Percentiles rank a stretch among this genome's conserved stretches.
phyloP scores from a whole-genome alignment of 2,888 invertebrate genomes.

The Amphipoea oculea region DNA sequence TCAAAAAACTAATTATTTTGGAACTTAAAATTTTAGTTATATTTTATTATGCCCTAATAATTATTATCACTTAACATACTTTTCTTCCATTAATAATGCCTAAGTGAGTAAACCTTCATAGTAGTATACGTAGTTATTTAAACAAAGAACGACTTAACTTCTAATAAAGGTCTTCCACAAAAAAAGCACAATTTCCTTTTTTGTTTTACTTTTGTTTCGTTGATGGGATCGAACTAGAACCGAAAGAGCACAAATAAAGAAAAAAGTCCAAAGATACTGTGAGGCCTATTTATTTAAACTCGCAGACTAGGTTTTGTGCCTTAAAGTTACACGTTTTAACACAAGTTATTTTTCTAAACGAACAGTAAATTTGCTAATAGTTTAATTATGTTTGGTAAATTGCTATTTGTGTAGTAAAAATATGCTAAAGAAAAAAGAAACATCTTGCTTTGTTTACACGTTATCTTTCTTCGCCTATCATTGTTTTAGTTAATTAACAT shows the following conservation, averaged over 20 bases:
- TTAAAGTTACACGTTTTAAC: background rate
- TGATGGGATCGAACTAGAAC: slow-evolving; percentile 12
- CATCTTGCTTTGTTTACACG: background rate
- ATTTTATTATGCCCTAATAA: background rate
- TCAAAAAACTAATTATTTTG: background rate
- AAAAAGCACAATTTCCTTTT: slow-evolving; percentile 13
- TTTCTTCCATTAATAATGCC: background rate
- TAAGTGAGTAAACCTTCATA: background rate
- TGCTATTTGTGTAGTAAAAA: slow-evolving; percentile 17
- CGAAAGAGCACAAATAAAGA: slow-evolving; percentile 27
- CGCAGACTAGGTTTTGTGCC: slow-evolving; percentile 7
- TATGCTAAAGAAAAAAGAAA: background rate
- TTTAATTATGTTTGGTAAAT: slow-evolving; percentile 1
- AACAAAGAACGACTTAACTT: slow-evolving; percentile 28
- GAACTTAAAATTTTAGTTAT: too few species aligned
- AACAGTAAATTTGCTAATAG: slow-evolving; percentile 6
- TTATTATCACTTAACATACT: too few species aligned
- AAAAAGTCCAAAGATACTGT: slow-evolving; percentile 34
- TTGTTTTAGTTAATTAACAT: background rate
- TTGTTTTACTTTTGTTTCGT: slow-evolving; percentile 31
- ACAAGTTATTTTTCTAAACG: background rate
- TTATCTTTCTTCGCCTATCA: background rate
- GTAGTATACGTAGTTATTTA: background rate
- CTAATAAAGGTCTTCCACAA: slow-evolving; percentile 25
- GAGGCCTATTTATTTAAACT: slow-evolving; percentile 23